These are phyloP conservation scores for Sceloporus tristichus DNA, from an alignment of 2,113 vertebrate species.

Conservation along the genomic window DNA sequence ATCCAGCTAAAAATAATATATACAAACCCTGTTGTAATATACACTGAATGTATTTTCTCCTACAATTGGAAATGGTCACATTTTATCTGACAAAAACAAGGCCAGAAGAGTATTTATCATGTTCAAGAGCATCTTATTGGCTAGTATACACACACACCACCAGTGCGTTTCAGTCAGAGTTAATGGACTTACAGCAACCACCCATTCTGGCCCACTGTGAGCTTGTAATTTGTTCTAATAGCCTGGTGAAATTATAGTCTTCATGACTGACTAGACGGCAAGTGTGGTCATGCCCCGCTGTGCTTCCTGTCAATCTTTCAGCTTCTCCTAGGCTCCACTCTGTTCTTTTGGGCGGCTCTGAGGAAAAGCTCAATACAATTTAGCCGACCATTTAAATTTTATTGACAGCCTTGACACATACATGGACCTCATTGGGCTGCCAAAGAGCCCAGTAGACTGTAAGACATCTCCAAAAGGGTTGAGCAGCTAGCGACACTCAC, in stretches of 20 bases:
- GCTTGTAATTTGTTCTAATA: constrained; percentile 51
- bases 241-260: constrained; percentile 46
- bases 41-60: not conserved
- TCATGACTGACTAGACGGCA: constrained; percentile 35
- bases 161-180: not conserved
- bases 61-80: not conserved
- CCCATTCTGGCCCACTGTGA: constrained; percentile 22
- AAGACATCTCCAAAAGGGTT: constrained; percentile 32
- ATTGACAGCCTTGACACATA: constrained; percentile 47
- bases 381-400: constrained; percentile 42
- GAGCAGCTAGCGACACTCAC: constrained; percentile 7
- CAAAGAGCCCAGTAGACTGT: not conserved
- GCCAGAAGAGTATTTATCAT: constrained; percentile 28
- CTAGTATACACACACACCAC: not conserved
- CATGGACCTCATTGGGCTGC: constrained; percentile 17
- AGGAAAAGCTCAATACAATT: constrained; percentile 52
- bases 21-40: not conserved
- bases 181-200: constrained; percentile 32
- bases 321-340: constrained; percentile 33
- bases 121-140: not conserved
- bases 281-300: constrained; percentile 28
- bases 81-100: constrained; percentile 16
- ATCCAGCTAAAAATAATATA: not conserved
- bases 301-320: constrained; percentile 36
- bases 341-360: constrained; percentile 28